Base-by-base conservation (phyloP, 2,888 invertebrate genomes). In the Mimas tiliae region DNA sequence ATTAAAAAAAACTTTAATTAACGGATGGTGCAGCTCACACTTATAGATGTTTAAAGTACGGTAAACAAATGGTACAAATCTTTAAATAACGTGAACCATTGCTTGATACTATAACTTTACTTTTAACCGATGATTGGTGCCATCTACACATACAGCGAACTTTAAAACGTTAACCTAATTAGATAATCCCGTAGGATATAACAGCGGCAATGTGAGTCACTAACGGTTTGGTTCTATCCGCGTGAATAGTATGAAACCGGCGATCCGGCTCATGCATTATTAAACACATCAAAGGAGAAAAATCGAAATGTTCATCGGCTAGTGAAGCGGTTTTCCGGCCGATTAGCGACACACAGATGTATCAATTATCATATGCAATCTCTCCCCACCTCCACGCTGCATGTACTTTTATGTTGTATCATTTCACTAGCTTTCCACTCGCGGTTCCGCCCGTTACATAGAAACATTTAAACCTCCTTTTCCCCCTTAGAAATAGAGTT, bases 211-310 rank as follows among this genome's bases (percentile, higher is more conserved):
- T 62, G 34, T 21, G 50, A 19, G 38, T 14, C 34, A 50, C 38
- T 38, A 65, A 27, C 16, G 16, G 65, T 42, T 50, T 65, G 62
- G 52, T 42, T 66, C 19, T 63, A 65, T 67, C 77, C 78, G 71
- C 79, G 76, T 78, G 79, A 71, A 76, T 77, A 74, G 72, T 74
- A 70, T 68, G 73, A 78, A 73, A 77, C 82, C 86, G 77, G 76
- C 85, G 85, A 80, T 85, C 84, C 81, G 85, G 83, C 85, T 83
- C 89, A 91, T 91, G 91, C 89, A 91, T 90, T 92, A 91, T 91
- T 91, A 87, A 91, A 92, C 92, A 93, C 91, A 92, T 93, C 93
- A 93, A 93, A 93, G 92, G 91, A 93, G 93, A 93, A 93, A 93
- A 93, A 93, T 92, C 89, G 89, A 88, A 91, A 90, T 92, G 92